phyloP scores from a whole-genome alignment of 2,113 vertebrate genomes.

The Clarias batrachus region DNA sequence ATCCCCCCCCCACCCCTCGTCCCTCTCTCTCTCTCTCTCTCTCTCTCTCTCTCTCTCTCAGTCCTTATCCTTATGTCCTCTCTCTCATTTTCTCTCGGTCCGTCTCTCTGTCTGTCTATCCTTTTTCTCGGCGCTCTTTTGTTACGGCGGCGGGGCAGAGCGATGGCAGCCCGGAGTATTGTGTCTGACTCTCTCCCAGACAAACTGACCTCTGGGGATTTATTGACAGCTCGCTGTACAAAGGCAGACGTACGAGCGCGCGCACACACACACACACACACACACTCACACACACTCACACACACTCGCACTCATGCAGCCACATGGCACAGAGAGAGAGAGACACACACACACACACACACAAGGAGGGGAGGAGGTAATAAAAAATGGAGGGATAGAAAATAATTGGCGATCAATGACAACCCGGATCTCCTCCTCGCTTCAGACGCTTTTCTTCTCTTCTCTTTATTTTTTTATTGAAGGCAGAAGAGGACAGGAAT shows the following conservation, averaged over 20 bases:
- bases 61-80: constrained; percentile 31
- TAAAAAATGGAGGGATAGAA: constrained; percentile 56
- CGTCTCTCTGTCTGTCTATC: constrained; percentile 34
- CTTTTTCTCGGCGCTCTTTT: constrained; percentile 61
- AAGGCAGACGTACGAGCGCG: constrained; percentile 74
- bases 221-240: constrained; percentile 97
- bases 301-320: neutral
- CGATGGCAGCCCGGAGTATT: constrained; percentile 93
- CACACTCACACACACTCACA: constrained; percentile 60
- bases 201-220: constrained; percentile 98
- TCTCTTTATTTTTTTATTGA: constrained; percentile 6
- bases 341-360: constrained; percentile 31
- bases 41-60: neutral
- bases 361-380: neutral
- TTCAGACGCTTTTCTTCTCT: neutral
- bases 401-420: constrained; percentile 78
- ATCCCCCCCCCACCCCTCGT: constrained; percentile 54
- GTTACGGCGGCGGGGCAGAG: constrained; percentile 83
- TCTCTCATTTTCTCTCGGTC: neutral
- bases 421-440: constrained; percentile 28
- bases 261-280: constrained; percentile 64
- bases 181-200: constrained; percentile 98
- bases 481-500: constrained; percentile 17
- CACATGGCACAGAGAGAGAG: constrained; percentile 35
- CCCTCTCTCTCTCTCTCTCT: constrained; percentile 15